Evolutionary conservation across 2,888 invertebrate species (phyloP), one percentile per base, ranked within the genome.

Genomic region (Conchocele bisecta): DNA sequence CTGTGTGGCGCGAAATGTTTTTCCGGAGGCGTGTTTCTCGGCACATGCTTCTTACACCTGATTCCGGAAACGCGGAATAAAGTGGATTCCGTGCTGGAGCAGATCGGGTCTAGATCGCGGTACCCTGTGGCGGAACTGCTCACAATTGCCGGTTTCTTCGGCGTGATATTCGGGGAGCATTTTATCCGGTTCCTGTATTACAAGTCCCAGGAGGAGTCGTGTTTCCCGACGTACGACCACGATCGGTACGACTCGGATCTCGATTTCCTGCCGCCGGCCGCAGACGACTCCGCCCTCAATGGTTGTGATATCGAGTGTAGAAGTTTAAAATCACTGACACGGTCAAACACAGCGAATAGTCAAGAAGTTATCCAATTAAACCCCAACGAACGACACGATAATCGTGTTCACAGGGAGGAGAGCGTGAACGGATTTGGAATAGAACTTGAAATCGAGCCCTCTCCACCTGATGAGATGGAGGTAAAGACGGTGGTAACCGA

Each of bases 131-230:
- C 86, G 2, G 87, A 87, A 59, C 61, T 87, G 3, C 68, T 87
- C n/a, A 85, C 85, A n/a, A 84, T 87, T 61, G 85, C 83, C 3
- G 86, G 86, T 13, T 87, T 87, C 60, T 87, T 86, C 59, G 84
- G 83, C 7, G 83, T 87, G n/a, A 81, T 86, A 20, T 86, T 87
- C 68, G 83, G 83, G 33, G 87, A 87, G 60, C 86, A 87, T 56
- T 77, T 84, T 20, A 86, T 87, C 39, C 71, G 85, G 51, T 75
- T 79, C 60, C 64, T 87, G 37, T 86, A 87, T 69, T 79, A 83
- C 41, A 85, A 83, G 41, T 82, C 84, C 24, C 79, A 81, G 33
- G 74, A 75, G 7, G 73, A 77, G 2, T 63, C 39, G 3, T 73
- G 76, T 42, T 58, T 69, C 6, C 56, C 67, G 20, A n/a, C 24